These are phyloP conservation scores for Bovichtus diacanthus DNA, from an alignment of 2,797 vertebrate species.

Conservation along the genomic window DNA sequence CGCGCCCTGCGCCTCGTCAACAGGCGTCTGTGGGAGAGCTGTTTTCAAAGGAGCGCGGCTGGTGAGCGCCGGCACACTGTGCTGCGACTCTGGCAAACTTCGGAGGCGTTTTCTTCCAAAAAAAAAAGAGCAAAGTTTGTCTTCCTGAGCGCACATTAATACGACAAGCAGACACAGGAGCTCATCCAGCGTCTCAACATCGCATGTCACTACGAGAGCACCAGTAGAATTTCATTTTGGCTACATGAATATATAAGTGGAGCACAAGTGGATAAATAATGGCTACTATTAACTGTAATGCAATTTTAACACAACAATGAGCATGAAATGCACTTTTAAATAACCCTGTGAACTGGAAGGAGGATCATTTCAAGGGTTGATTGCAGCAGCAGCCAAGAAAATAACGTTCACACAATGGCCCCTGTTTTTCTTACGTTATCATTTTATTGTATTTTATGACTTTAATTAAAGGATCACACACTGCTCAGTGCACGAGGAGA, in stretches of 20 bases:
- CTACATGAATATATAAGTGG: constrained; percentile 5
- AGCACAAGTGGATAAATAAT: constrained; percentile 25
- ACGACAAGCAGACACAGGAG: not conserved
- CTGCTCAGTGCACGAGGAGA: not conserved
- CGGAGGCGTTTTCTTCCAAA: constrained; percentile 15
- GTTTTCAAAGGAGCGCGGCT: constrained; percentile 2
- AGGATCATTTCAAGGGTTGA: not conserved
- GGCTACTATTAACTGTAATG: constrained; percentile 20
- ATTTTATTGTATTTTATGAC: not conserved
- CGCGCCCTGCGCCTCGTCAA: not conserved
- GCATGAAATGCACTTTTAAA: constrained; percentile 29
- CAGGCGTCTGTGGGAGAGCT: constrained; percentile 5
- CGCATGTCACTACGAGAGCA: too few relatives aligned
- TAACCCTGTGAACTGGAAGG: constrained; percentile 21
- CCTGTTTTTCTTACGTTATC: not conserved
- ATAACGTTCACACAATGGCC: not conserved
- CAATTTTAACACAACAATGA: constrained; percentile 29
- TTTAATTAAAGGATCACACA: not conserved
- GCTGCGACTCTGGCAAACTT: constrained; percentile 1
- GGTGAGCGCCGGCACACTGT: not conserved
- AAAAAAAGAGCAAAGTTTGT: not conserved
- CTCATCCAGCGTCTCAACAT: constrained; percentile 7
- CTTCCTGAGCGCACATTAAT: not conserved
- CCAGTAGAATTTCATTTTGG: not conserved
- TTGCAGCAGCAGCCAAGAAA: constrained; percentile 13